Base-by-base conservation (phyloP, 2,888 invertebrate genomes). In the Thymelicus acteon region DNA sequence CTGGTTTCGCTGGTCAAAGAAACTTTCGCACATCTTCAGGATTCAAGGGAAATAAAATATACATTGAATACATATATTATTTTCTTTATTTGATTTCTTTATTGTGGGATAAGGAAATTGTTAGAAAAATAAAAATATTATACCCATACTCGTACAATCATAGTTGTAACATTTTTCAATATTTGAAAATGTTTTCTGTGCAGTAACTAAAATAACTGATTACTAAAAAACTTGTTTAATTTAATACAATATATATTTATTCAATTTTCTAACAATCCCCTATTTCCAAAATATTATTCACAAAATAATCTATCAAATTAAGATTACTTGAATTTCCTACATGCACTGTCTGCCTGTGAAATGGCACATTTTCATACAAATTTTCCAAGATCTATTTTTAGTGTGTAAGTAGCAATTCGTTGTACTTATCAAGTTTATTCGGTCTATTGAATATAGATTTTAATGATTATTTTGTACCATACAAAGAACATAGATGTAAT, bases 401-500 rank as follows among this genome's bases (percentile, higher is more conserved):
- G 74, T 74, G 64, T 47, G 73, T 74, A 67, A 75, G 70, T 72
- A 69, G 67, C 60, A 72, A 74, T 57, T 65, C 70, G 61, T 69
- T 73, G 72, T 75, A 71, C 72, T 70, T 37, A 13, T 57, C n/a
- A 10, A 31, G 31, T 58, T 10, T 40, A 64, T 39, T n/a, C 15
- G 48, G 65, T 62, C 52, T 6, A 19, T n/a, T 58, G 13, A 57
- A 54, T 48, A 19, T 49, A 60, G 60, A 71, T 61, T 65, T 74
- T 82, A 19, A 85, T 80, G 77, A 82, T 86, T 89, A 90, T 79
- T 91, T 91, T 91, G 91, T 91, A 91, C 91, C 89, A 86, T 88
- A 80, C 77, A 76, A 78, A 80, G 74, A 79, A 60, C 60, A 72
- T 67, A 62, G 49, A 52, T 58, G n/a, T 31, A 31, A 31, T 31